Percentiles rank a stretch among this genome's conserved stretches.
phyloP scores from a whole-genome alignment of 2,797 vertebrate species.

The Babyrousa celebensis region DNA sequence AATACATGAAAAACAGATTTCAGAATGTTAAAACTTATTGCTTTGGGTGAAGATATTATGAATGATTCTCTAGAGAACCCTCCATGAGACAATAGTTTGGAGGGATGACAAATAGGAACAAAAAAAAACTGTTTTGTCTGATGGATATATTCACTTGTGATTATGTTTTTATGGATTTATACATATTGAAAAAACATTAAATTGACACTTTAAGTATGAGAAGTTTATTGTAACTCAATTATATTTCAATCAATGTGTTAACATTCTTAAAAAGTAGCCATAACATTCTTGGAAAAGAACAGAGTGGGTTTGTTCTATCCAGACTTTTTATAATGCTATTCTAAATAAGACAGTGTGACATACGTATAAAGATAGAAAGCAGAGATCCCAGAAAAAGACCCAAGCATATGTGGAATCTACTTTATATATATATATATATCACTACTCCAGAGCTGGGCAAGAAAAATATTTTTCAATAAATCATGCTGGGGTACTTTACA shows the following conservation, averaged over 20 bases:
- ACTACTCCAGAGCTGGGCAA: slow-evolving; percentile 72
- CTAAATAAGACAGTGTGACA: slow-evolving; percentile 69
- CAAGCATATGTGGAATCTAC: slow-evolving; percentile 71
- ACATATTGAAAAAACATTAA: background rate
- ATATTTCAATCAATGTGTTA: slow-evolving; percentile 15
- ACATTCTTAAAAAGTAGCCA: background rate
- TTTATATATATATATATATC: slow-evolving; percentile 74
- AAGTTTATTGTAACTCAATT: background rate
- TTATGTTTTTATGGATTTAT: background rate
- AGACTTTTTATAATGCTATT: slow-evolving; percentile 72
- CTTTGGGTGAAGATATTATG: background rate
- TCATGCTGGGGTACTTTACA: slow-evolving; percentile 66
- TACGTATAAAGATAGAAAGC: slow-evolving; percentile 76
- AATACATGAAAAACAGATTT: background rate
- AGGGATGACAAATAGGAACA: background rate
- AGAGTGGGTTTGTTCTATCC: slow-evolving; percentile 41
- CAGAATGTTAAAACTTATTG: background rate
- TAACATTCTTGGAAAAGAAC: slow-evolving; percentile 69
- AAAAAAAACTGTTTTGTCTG: background rate
- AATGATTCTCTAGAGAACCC: background rate
- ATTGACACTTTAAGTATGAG: slow-evolving; percentile 8
- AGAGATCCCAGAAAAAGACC: slow-evolving; percentile 74
- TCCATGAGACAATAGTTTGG: background rate
- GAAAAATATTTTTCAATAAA: slow-evolving; percentile 78
- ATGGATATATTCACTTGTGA: background rate